Base-by-base conservation (phyloP, 2,888 invertebrate species). In the Apocheima hispidaria region DNA sequence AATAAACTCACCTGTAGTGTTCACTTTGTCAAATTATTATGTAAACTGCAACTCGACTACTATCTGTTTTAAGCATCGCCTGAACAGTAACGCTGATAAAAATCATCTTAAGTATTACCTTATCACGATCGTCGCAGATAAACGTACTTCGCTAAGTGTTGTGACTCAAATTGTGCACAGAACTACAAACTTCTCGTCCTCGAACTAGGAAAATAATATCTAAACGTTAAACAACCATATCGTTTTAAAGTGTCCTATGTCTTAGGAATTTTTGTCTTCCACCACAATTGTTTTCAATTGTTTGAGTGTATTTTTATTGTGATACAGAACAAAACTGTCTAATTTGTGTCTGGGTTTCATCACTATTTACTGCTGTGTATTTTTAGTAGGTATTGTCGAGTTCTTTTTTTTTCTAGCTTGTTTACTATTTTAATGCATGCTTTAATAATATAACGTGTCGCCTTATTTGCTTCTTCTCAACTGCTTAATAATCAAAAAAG, bases 61-160 rank as follows among this genome's bases (percentile, higher is more conserved):
- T 60, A 68, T 73, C 68, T 70, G 68, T 68, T 66, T 67, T 64
- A 73, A 68, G 63, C 69, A 72, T 73, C 63, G 70, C 67, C 70
- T 58, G 63, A 62, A 65, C 62, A 66, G 66, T 58, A 33, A 44
- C 41, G 61, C 69, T 77, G 89, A 89, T 90, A 90, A 87, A 69
- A 66, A 59, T 71, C 87, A 88, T 90, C 90, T 89, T 74, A 75
- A 84, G 82, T 82, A 72, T 76, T 70, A 58, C 70, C 71, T 84
- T 84, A 86, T 86, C 86, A 69, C 52, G 51, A 66, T 40, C 65
- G 57, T 57, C 28, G 21, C 5, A 60, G 81, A 79, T 80, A 77
- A 71, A 56, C 52, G 16, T 59, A 38, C 14, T 44, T 51, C 43
- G 49, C 23, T 1, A 51, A 58, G 33, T 60, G 54, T 9, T 51